Conservation (phyloP, 2,888 invertebrate species). For the Sabatieria punctata region DNA sequence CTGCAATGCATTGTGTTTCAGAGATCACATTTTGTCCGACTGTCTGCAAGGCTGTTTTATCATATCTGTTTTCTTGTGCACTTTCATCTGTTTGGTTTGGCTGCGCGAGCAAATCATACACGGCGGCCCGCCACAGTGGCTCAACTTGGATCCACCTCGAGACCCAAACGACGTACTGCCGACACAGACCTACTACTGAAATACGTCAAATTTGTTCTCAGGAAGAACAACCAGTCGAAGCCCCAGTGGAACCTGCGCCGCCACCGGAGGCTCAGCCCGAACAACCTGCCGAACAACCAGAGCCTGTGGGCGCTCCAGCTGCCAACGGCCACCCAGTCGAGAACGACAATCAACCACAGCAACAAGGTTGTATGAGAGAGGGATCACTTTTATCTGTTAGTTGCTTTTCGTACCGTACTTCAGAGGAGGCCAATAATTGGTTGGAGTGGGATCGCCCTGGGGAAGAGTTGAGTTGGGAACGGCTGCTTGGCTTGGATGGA, state of each 20-base stretch:
- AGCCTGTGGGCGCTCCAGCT: slow-evolving; percentile 1
- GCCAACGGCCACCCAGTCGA: too few species aligned
- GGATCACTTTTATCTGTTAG: too few species aligned
- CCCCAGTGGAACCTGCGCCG: background rate
- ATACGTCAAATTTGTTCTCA: too few species aligned
- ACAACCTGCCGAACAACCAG: slow-evolving; percentile 4
- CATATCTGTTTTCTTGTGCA: slow-evolving; percentile 63
- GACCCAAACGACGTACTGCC: too few species aligned
- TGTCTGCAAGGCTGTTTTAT: slow-evolving; percentile 91
- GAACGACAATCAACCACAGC: too few species aligned
- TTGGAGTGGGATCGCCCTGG: slow-evolving; percentile 99
- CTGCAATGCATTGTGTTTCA: too few species aligned
- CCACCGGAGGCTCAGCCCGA: slow-evolving; percentile 3
- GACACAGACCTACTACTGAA: too few species aligned
- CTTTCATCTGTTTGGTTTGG: slow-evolving; percentile 90
- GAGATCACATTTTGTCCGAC: slow-evolving; percentile 41
- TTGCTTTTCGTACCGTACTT: too few species aligned
- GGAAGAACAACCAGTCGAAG: too few species aligned
- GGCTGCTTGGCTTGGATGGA: slow-evolving; percentile 76
- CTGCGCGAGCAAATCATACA: slow-evolving; percentile 89
- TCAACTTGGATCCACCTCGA: slow-evolving; percentile 13
- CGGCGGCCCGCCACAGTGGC: slow-evolving; percentile 61
- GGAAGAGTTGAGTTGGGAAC: slow-evolving; percentile 85
- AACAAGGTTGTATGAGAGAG: too few species aligned
- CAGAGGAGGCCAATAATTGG: slow-evolving; percentile 39